Evolutionary conservation across 2,888 invertebrate genomes (phyloP), one percentile per base, ranked within the genome.

Genomic region (Leptinotarsa rubiginosa): DNA sequence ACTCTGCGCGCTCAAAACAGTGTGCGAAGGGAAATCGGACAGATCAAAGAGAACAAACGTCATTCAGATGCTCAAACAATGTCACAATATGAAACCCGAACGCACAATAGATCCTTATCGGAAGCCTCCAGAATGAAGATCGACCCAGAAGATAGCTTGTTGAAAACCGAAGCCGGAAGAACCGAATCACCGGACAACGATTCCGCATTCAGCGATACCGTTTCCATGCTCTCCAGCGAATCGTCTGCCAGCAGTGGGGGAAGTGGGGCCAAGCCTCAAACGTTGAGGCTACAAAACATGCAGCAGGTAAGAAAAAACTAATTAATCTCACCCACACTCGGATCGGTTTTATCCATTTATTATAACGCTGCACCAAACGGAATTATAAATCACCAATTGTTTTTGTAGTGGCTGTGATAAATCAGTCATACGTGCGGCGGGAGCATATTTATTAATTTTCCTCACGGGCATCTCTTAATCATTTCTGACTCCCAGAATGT

Each of bases 171-270:
- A 78, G 86, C 87, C 78, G 89, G 88, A 65, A 91, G 96, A 78
- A 95, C 96, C 16, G 97, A 98, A 85, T 97, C 97, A 70, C 98
- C 98, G 0, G 98, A 98, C 88, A 98, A 97, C 88, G 99, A 99
- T 89, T 98, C 98, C 15, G 99, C 98, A 18, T 99, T 98, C 88
- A 98, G 98, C 84, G 99, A 99, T 89, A 97, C 97, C 78, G 97
- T 97, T 75, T 97, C 97, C 41, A 93, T 97, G 92, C 89, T 96
- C 78, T 96, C 96, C 41, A 95, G 95, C 81, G 97, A 97, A 88
- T 97, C 97, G 56, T 97, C 97, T 5, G 96, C 97, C 31, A 97
- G 97, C 68, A 96, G 96, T 85, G 96, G 95, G 78, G 93, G 92
- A 54, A 92, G 95, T 83, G 90, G 91, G 65, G 89, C 89, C 77